A percentile compares a stretch with the other conserved stretches of the same genome.
phyloP scores from a whole-genome alignment of 1,140 invertebrate genomes.

The Vanessa atalanta region DNA sequence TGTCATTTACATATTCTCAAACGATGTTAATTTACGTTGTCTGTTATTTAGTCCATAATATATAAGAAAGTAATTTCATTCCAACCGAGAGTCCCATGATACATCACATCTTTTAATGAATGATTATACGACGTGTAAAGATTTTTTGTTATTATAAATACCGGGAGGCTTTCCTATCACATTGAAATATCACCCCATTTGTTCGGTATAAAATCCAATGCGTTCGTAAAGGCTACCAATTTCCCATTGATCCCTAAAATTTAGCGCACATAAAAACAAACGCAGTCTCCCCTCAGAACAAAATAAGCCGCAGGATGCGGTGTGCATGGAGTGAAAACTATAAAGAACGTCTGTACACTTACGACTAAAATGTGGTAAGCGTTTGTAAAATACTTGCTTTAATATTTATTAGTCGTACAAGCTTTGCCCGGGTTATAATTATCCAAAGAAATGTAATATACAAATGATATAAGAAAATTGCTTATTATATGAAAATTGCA shows the following conservation, averaged over 20 bases:
- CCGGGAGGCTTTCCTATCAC: neutral
- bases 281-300: constrained; percentile 53
- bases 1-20: too few relatives aligned
- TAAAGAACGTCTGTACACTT: constrained; percentile 30
- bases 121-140: neutral
- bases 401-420: too few relatives aligned
- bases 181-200: constrained; percentile 55
- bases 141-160: constrained; percentile 5
- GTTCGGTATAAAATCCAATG: constrained; percentile 51
- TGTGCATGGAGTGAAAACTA: constrained; percentile 47
- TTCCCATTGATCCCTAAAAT: constrained; percentile 67
- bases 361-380: constrained; percentile 6
- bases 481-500: too few relatives aligned
- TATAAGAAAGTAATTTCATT: too few relatives aligned
- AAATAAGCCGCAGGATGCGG: constrained; percentile 51
- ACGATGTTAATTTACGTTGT: too few relatives aligned
- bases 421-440: too few relatives aligned
- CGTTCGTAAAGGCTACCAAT: constrained; percentile 58
- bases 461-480: too few relatives aligned
- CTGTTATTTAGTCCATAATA: too few relatives aligned
- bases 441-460: too few relatives aligned
- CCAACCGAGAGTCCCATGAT: too few relatives aligned
- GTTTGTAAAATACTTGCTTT: too few relatives aligned
- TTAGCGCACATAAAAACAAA: constrained; percentile 62
- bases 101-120: neutral